Evolutionary conservation across 2,888 invertebrate species (phyloP).

Genomic region (Chrysotoxum bicinctum): DNA sequence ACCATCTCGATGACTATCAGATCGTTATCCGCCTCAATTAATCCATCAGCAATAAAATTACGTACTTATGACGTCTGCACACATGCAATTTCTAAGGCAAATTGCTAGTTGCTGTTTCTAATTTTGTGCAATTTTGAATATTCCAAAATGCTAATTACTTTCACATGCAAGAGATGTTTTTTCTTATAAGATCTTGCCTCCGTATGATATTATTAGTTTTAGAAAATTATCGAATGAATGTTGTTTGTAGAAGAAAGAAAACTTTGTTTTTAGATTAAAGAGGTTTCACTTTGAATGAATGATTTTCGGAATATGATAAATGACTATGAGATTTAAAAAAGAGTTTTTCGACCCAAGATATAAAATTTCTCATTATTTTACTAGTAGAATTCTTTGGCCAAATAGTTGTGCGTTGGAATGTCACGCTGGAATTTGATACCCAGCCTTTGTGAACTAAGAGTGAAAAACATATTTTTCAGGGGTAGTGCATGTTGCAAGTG

Average conservation of each 20-base stretch:
- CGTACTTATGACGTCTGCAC: conserved; percentile 34
- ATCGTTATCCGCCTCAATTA: conserved; percentile 45
- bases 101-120: conserved; percentile 40
- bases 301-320: too few relatives aligned
- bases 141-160: conserved; percentile 18
- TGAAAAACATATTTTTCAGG: too few relatives aligned
- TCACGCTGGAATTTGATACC: too few relatives aligned
- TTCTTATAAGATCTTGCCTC: not conserved
- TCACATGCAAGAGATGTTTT: conserved; percentile 16
- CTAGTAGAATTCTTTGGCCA: too few relatives aligned
- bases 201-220: not conserved
- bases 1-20: conserved; percentile 15
- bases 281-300: too few relatives aligned
- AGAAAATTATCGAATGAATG: not conserved
- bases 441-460: too few relatives aligned
- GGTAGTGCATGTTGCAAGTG: too few relatives aligned
- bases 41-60: conserved; percentile 35
- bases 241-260: not conserved
- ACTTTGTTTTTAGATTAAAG: too few relatives aligned
- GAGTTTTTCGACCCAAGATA: too few relatives aligned
- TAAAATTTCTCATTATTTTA: too few relatives aligned
- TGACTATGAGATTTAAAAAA: too few relatives aligned
- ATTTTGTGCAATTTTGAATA: conserved; percentile 34
- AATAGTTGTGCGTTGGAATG: too few relatives aligned
- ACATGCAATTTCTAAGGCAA: not conserved